A percentile compares a stretch with the other conserved stretches of the same genome.
Evolutionary conservation across 2,113 vertebrate species (phyloP).

Genomic region (Clarias gariepinus): DNA sequence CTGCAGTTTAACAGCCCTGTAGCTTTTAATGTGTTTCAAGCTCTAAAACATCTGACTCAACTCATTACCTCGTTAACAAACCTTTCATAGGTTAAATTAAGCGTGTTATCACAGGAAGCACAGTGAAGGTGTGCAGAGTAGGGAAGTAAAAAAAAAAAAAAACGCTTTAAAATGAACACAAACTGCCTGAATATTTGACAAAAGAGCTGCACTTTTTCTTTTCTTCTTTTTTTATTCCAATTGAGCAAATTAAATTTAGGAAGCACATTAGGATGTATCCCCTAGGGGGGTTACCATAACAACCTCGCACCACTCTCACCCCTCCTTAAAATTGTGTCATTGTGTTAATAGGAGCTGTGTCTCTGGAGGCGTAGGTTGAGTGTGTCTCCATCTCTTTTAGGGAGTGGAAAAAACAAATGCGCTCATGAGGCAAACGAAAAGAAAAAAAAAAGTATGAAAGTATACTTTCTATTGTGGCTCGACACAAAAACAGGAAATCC

Average conservation of each 20-base stretch:
- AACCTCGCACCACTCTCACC: constrained; percentile 31
- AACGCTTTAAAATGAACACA: background rate
- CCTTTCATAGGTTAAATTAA: background rate
- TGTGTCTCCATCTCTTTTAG: constrained; percentile 26
- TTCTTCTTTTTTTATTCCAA: constrained; percentile 13
- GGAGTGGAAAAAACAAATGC: background rate
- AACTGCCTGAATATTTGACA: background rate
- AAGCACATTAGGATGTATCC: constrained; percentile 41
- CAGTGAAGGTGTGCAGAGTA: background rate
- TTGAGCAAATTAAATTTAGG: constrained; percentile 47
- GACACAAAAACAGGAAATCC: background rate
- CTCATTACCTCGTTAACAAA: constrained; percentile 6
- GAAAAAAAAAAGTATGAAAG: background rate
- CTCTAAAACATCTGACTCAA: background rate
- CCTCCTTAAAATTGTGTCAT: constrained; percentile 27
- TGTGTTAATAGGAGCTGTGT: constrained; percentile 45
- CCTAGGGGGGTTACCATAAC: constrained; percentile 44
- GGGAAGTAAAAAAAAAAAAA: too few species aligned
- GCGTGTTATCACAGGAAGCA: background rate
- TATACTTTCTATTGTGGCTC: background rate
- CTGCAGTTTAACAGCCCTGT: background rate
- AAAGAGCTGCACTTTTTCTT: background rate
- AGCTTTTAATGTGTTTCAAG: background rate
- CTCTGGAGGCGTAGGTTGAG: constrained; percentile 20
- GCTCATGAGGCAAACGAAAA: background rate